Conservation (phyloP, 1,140 invertebrate genomes). For the Eulimnadia texana region DNA sequence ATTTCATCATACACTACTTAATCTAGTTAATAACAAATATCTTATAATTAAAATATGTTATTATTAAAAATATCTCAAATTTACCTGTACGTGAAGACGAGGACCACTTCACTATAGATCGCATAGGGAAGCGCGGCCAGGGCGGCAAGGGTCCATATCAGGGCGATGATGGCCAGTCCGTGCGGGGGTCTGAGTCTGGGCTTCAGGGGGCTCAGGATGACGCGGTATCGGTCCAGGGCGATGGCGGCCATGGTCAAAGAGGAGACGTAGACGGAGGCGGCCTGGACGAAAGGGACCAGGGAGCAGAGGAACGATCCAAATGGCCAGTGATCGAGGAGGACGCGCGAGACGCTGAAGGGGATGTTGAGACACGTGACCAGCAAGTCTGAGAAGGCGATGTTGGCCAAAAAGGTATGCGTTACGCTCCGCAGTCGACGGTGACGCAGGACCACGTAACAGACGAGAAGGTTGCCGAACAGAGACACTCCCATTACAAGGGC, state of each 20-base stretch:
- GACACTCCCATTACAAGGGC: slow-evolving; percentile 27
- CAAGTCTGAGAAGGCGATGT: slow-evolving; percentile 27
- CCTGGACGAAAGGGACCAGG: slow-evolving; percentile 35
- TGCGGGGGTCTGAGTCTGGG: slow-evolving; percentile 28
- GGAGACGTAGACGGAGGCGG: slow-evolving; percentile 36
- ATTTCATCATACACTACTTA: too few relatives aligned
- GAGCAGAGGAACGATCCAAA: slow-evolving; percentile 34
- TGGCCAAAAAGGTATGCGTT: slow-evolving; percentile 27
- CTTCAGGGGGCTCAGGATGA: slow-evolving; percentile 35
- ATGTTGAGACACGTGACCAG: slow-evolving; percentile 31
- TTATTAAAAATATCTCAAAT: background rate
- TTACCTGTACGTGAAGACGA: slow-evolving; percentile 21
- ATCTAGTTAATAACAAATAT: too few relatives aligned
- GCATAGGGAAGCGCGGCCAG: slow-evolving; percentile 35
- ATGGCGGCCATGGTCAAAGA: slow-evolving; percentile 38
- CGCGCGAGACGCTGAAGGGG: slow-evolving; percentile 26
- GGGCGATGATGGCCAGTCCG: slow-evolving; percentile 28
- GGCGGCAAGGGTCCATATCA: slow-evolving; percentile 34
- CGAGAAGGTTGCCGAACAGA: slow-evolving; percentile 28
- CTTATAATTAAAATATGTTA: too few relatives aligned
- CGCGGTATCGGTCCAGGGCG: slow-evolving; percentile 31
- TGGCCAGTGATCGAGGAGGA: slow-evolving; percentile 30
- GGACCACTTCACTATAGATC: slow-evolving; percentile 29
- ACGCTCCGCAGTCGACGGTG: slow-evolving; percentile 26
- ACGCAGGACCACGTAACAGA: slow-evolving; percentile 26